Evolutionary conservation across 2,888 invertebrate species (phyloP).

Genomic region (Callinectes sapidus): DNA sequence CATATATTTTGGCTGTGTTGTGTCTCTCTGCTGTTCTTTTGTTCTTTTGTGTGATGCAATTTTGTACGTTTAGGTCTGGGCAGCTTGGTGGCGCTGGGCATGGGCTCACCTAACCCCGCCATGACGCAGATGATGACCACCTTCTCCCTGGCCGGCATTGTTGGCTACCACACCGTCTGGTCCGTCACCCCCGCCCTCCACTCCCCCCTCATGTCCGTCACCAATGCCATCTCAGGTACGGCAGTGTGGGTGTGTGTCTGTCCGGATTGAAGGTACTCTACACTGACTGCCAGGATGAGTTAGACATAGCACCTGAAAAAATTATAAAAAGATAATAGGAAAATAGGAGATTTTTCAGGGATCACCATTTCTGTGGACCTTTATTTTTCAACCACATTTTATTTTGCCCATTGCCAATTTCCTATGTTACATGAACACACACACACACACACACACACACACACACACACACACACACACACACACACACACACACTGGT

Average conservation of each 20-base stretch:
- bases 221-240: slow-evolving; percentile 90
- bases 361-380: no score
- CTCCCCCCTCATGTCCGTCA: slow-evolving; percentile 94
- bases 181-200: slow-evolving; percentile 93
- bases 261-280: no score
- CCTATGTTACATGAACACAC: no score
- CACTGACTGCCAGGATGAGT: no score
- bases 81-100: slow-evolving; percentile 82
- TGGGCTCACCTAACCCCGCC: slow-evolving; percentile 87
- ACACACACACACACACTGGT: background rate
- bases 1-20: background rate
- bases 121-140: slow-evolving; percentile 93
- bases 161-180: slow-evolving; percentile 93
- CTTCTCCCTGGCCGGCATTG: slow-evolving; percentile 87
- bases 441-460: no score
- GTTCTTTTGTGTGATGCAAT: background rate
- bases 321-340: no score
- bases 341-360: no score
- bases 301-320: no score
- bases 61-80: slow-evolving; percentile 80
- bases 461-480: no score
- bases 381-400: no score
- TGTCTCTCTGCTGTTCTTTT: background rate
- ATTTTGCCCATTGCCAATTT: no score
- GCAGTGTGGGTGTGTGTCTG: background rate